phyloP scores from a whole-genome alignment of 2,797 vertebrate species.

The Parambassis ranga region DNA sequence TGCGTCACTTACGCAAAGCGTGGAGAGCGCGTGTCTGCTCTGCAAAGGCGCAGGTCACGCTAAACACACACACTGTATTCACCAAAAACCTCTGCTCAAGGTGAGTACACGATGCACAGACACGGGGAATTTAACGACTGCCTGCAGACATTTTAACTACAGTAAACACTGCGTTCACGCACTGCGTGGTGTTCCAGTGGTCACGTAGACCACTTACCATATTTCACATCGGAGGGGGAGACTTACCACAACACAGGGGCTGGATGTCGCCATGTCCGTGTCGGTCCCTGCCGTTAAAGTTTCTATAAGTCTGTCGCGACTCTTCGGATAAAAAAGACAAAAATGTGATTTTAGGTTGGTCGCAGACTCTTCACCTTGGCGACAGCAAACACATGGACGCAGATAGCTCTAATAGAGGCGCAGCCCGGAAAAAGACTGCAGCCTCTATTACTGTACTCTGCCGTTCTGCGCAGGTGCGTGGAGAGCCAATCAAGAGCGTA shows the following conservation, averaged over 20 bases:
- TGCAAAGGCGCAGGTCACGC: slow-evolving; percentile 23
- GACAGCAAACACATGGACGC: slow-evolving; percentile 22
- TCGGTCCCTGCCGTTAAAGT: background rate
- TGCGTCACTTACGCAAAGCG: slow-evolving; percentile 36
- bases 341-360: background rate
- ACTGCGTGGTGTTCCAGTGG: background rate
- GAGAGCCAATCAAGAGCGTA: slow-evolving; percentile 18
- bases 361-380: background rate
- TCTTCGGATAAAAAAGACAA: background rate
- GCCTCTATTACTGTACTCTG: background rate
- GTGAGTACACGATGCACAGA: background rate
- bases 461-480: background rate
- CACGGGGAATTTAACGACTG: background rate
- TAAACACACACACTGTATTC: background rate
- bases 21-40: slow-evolving; percentile 24
- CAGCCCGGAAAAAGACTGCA: too few species aligned
- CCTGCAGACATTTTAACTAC: too few species aligned
- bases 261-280: slow-evolving; percentile 75
- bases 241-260: slow-evolving; percentile 81
- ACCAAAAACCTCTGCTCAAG: background rate
- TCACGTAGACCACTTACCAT: background rate
- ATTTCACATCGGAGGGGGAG: background rate
- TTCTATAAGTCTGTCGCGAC: background rate
- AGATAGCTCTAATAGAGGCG: background rate
- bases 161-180: too few species aligned